Evolutionary conservation across 1,140 invertebrate genomes (phyloP).

Genomic region (Cardiocondyla obscurior): DNA sequence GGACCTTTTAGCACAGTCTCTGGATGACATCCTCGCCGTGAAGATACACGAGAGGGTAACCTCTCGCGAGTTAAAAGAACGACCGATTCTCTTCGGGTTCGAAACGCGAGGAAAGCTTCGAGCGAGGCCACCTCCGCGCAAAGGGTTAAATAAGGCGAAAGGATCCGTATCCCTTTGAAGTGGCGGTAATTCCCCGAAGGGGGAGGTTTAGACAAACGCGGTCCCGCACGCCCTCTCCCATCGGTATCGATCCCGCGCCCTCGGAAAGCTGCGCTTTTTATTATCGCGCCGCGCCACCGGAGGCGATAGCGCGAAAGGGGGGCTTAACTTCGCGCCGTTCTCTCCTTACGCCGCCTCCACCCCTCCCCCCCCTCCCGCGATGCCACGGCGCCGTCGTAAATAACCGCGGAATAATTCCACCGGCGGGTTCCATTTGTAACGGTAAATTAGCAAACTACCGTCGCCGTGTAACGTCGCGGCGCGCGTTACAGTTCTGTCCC

Average conservation of each 20-base stretch:
- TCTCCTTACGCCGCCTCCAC: neutral
- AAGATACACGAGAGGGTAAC: neutral
- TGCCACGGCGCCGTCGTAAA: slow-evolving; percentile 26
- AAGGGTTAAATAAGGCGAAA: slow-evolving; percentile 47
- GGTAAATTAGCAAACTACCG: slow-evolving; percentile 43
- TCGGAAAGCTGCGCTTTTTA: slow-evolving; percentile 45
- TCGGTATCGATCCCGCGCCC: slow-evolving; percentile 35
- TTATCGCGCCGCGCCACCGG: slow-evolving; percentile 28
- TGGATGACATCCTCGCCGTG: neutral
- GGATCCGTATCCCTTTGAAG: slow-evolving; percentile 34
- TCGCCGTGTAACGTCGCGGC: neutral
- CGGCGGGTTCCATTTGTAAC: slow-evolving; percentile 46
- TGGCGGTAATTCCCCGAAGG: slow-evolving; percentile 31
- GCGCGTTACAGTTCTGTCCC: slow-evolving; percentile 4
- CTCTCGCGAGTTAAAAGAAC: neutral
- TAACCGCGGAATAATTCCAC: slow-evolving; percentile 50
- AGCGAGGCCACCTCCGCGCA: neutral
- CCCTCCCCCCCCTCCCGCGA: too few species aligned
- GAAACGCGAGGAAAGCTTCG: slow-evolving; percentile 1
- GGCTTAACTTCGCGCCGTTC: slow-evolving; percentile 44
- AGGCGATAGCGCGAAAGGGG: slow-evolving; percentile 40
- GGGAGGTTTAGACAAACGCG: slow-evolving; percentile 44
- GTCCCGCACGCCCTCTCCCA: neutral
- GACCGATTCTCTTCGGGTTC: neutral
- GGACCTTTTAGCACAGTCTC: neutral